Evolutionary conservation across 2,888 invertebrate genomes (phyloP).

Genomic region (Folsomia manolachei): DNA sequence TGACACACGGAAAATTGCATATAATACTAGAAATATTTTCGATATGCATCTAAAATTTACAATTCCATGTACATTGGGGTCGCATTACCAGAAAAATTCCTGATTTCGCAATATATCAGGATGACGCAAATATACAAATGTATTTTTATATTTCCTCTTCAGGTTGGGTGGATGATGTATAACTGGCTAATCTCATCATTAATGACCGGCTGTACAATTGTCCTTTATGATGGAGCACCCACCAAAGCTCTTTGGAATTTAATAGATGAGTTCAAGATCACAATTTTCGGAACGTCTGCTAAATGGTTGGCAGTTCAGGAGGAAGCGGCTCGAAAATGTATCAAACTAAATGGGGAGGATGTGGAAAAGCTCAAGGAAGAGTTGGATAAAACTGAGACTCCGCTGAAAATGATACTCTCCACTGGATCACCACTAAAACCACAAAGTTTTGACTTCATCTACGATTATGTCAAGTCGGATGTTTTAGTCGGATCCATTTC

Average conservation of each 20-base stretch:
- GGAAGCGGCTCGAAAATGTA: constrained; percentile 54
- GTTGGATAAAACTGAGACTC: constrained; percentile 54
- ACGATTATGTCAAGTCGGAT: constrained; percentile 57
- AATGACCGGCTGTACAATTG: constrained; percentile 55
- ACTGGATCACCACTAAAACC: constrained; percentile 60
- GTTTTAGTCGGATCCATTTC: constrained; percentile 57
- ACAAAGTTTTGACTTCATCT: constrained; percentile 59
- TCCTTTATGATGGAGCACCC: constrained; percentile 61
- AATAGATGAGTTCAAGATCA: constrained; percentile 56
- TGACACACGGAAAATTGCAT: too few species aligned
- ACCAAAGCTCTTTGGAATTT: constrained; percentile 58
- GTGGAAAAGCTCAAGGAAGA: constrained; percentile 21
- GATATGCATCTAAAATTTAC: too few species aligned
- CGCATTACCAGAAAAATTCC: too few species aligned
- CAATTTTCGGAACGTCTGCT: constrained; percentile 60
- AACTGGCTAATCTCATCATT: constrained; percentile 59
- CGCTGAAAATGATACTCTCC: constrained; percentile 57
- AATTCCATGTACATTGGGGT: too few species aligned
- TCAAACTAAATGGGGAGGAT: constrained; percentile 52
- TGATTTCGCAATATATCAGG: too few species aligned
- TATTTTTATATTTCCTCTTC: too few species aligned
- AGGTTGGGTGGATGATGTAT: constrained; percentile 65
- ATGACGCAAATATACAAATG: too few species aligned
- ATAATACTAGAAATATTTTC: too few species aligned
- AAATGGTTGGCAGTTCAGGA: constrained; percentile 59